Percentiles rank a stretch among this genome's conserved stretches.
These are phyloP conservation scores for Drosophila tripunctata DNA, from an alignment of 2,888 invertebrate genomes.

Conservation along the genomic window DNA sequence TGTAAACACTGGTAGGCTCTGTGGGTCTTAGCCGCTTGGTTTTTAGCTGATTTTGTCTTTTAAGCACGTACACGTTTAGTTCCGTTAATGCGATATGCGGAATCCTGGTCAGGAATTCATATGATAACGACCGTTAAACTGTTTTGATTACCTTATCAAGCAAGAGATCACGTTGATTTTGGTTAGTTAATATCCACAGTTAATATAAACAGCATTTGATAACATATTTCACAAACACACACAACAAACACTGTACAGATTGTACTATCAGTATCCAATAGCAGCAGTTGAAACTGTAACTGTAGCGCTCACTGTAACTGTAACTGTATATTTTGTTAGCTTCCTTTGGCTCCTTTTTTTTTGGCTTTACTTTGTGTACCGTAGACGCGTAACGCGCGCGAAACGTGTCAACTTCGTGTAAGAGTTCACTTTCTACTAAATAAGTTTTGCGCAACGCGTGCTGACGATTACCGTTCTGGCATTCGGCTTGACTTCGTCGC, in stretches of 20 bases:
- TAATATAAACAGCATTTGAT: not conserved
- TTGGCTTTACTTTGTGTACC: slow-evolving; percentile 4
- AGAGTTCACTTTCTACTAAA: slow-evolving; percentile 84
- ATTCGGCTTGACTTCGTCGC: slow-evolving; percentile 26
- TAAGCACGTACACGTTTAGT: slow-evolving; percentile 69
- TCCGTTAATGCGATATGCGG: slow-evolving; percentile 57
- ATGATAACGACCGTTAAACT: not conserved
- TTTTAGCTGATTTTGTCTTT: slow-evolving; percentile 43
- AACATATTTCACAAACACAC: slow-evolving; percentile 3
- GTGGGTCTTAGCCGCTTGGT: slow-evolving; percentile 8
- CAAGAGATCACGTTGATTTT: not conserved
- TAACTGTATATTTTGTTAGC: slow-evolving; percentile 4
- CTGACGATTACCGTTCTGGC: slow-evolving; percentile 41
- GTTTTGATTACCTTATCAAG: slow-evolving; percentile 32
- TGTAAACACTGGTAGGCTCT: slow-evolving; percentile 72
- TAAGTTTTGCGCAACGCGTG: slow-evolving; percentile 73
- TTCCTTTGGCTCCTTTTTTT: slow-evolving; percentile 7
- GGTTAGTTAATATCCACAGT: slow-evolving; percentile 7
- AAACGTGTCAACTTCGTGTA: slow-evolving; percentile 83
- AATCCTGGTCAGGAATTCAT: slow-evolving; percentile 26
- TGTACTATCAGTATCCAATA: not conserved
- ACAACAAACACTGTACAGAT: not conserved
- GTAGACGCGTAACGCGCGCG: slow-evolving; percentile 73
- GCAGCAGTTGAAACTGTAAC: not conserved
- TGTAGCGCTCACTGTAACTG: not conserved